Conservation (phyloP, 2,888 invertebrate genomes). For the Ariolimax columbianus region DNA sequence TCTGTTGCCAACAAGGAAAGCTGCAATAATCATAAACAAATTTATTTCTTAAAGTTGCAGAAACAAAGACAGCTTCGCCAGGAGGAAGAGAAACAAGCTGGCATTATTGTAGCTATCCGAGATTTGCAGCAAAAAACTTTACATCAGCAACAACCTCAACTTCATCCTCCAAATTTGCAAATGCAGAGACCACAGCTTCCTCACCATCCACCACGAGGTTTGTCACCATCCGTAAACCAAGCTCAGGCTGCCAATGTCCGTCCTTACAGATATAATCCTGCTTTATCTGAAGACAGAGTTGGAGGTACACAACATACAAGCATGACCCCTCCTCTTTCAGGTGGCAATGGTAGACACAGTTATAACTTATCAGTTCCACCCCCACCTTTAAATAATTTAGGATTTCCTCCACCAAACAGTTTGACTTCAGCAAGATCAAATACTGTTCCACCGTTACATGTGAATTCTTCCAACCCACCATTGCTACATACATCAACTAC, state of each 20-base stretch:
- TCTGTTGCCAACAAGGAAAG: too few species aligned
- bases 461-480: not conserved
- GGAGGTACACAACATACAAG: not conserved
- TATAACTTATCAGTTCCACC: not conserved
- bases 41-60: slow-evolving; percentile 11
- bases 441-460: not conserved
- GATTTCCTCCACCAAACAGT: not conserved
- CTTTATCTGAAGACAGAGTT: not conserved
- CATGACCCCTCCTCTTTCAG: not conserved
- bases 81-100: slow-evolving; percentile 28
- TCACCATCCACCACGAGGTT: not conserved
- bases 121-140: slow-evolving; percentile 36
- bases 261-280: not conserved
- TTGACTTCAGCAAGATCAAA: not conserved
- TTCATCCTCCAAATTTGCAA: not conserved
- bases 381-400: not conserved
- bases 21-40: too few species aligned
- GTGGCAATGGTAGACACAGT: too few species aligned
- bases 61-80: slow-evolving; percentile 28
- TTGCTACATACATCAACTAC: not conserved
- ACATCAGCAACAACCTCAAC: not conserved
- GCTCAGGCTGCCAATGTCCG: not conserved
- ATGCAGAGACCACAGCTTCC: not conserved
- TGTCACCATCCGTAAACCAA: not conserved
- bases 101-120: slow-evolving; percentile 26